Evolutionary conservation across 2,888 invertebrate genomes (phyloP), one percentile per base, ranked within the genome.

Genomic region (Eustalomyia histrio): DNA sequence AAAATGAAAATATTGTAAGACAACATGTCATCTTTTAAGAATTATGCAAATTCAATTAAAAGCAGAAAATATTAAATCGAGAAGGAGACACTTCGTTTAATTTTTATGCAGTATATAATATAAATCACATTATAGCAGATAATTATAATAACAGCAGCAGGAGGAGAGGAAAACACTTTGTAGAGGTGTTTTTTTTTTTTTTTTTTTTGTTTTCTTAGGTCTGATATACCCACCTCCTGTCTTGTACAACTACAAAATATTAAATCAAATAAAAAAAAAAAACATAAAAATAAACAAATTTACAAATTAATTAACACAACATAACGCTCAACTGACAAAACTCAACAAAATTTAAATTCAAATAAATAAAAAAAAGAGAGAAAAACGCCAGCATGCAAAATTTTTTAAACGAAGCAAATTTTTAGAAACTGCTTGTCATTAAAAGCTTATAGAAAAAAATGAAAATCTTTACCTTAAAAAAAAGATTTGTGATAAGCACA

Each of bases 301-400:
- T 79, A 72, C 75, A 82, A 73, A 82, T 76, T 79, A 82, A 79
- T 79, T 79, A 82, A 75, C 47, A 61, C 67, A 82, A 76, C 75
- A 82, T 29, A 82, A 76, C 64, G 79, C 68, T 82, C 64, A 68
- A 76, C 58, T 82, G 68, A 55, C 68, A 73, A 72, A 68, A 76
- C 57, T 63, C 53, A 68, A 57, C 61, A 12, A 39, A 39, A 39
- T 39, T 12, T 39, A 4, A 29, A 53, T 47, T 14, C 14, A 47
- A 47, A 47, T 47, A 47, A 47, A n/a, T n/a, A 24, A 57, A 33
- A 29, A 6, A 43, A 6, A 16, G 14, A 52, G 3, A 21, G 17
- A 76, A 61, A 67, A 55, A 57, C 47, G 55, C 47, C 72, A 78
- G 47, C 67, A 67, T 43, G 71, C 55, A 67, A 64, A 39, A 58